Base-by-base conservation (phyloP, 2,113 vertebrate genomes). In the Hypomesus transpacificus region DNA sequence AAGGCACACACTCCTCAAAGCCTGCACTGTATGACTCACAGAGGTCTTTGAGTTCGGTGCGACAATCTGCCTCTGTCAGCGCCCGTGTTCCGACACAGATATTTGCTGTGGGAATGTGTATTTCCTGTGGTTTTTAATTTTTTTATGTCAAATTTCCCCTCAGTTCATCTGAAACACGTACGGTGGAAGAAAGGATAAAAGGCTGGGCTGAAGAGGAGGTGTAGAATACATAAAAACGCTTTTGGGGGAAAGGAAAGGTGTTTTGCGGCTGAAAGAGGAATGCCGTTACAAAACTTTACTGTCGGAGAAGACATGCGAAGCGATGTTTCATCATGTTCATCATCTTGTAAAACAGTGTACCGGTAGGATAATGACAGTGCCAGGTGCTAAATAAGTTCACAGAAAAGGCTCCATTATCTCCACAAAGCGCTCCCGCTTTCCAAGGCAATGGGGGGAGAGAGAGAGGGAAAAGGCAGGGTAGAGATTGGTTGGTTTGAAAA, bases 301-400 rank as follows among this genome's bases (percentile, higher is more conserved):
- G 26, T 31, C 14, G 17, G 24, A 62, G 18, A 64, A 39, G 17
- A 53, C 26, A 56, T 50, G 59, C 70, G 50, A 14, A 28, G 20
- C 51, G 8, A 46, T 20, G 58, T 84, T 88, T 86, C 78, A 84
- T 88, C 85, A 82, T 85, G 72, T 87, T 89, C 80, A 84, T 82
- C 80, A 69, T 83, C 86, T 82, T 86, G 87, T 88, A 81, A 77
- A 81, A 87, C 82, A 84, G 85, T 79, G 60, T 78, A 77, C 82
- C 6, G 84, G 83, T 82, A 73, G 76, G 87, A 86, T 89, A 88
- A 90, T 89, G 83, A 21, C 65, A 87, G 83, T 76, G 52, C 71
- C 79, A 85, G 83, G 89, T 84, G 85, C 80, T 89, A 86, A 88
- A 90, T 85, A 69, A 79, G 65, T 77, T 67, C 84, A 71, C 39